Base-by-base conservation (phyloP, 2,113 vertebrate genomes). In the Nothoprocta perdicaria region DNA sequence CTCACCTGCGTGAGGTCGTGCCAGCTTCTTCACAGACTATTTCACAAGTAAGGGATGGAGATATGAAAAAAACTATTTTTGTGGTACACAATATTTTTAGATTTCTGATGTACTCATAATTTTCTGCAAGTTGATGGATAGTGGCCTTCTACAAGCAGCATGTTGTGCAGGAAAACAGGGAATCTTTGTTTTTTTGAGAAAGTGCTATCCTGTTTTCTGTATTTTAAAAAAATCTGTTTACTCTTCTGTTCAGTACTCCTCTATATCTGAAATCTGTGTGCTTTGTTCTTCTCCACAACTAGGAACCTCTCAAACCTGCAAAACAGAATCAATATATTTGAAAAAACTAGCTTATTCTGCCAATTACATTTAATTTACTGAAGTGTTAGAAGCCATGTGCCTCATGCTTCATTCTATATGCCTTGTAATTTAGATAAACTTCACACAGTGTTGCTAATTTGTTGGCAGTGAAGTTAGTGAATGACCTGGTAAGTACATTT, bases 101-200 rank as follows among this genome's bases (percentile, higher is more conserved):
- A 3, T 73, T 31, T 50, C 50, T 87, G 29, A 52, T 40, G 5
- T 52, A 61, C 40, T 26, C 69, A 26, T 33, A 22, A 52, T 26
- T 67, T 69, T 81, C 77, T 88, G 58, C 33, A 66, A 67, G 77
- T 52, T 66, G 52, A 22, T 75, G 81, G 27, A 10, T 89, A 35
- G 61, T 81, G 17, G 63, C 80, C 27, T 80, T 92, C 52, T 67
- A 29, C 50, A 40, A 60, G 11, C 43, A 84, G 62, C 84, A 45
- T 80, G n/a, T 71, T 58, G 27, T 74, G 68, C 35, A 41, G 89
- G 76, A 85, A 92, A 92, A 68, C 33, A 52, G 52, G 69, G 83
- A 60, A 46, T 43, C 76, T 48, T 85, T 66, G 55, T 52, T 27
- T 96, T 94, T 95, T 92, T 75, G 75, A 84, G 71, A 86, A 87